Evolutionary conservation across 2,797 vertebrate genomes (phyloP).

Genomic region (Labroides dimidiatus): DNA sequence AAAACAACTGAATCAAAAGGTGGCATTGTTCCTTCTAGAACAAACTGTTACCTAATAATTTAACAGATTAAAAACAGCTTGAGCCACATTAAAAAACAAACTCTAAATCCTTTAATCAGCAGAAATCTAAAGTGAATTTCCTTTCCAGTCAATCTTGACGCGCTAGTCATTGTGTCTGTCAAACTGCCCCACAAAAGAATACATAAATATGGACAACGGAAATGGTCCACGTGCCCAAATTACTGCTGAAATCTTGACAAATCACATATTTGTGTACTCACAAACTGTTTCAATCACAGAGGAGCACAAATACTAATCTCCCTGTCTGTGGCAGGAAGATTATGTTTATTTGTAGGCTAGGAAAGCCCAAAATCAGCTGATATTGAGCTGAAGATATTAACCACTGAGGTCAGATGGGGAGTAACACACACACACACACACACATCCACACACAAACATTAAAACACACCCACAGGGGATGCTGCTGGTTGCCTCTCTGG

Average conservation of each 20-base stretch:
- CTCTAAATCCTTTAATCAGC: neutral
- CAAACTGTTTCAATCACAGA: slow-evolving; percentile 13
- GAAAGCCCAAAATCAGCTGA: slow-evolving; percentile 34
- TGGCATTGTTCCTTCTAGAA: neutral
- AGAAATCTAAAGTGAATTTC: neutral
- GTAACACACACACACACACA: slow-evolving; percentile 23
- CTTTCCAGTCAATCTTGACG: neutral
- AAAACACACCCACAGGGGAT: slow-evolving; percentile 27
- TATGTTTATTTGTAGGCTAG: slow-evolving; percentile 46
- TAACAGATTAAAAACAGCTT: neutral
- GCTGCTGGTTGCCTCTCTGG: slow-evolving; percentile 56
- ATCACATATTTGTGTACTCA: slow-evolving; percentile 14
- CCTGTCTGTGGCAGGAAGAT: slow-evolving; percentile 24
- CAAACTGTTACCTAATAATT: neutral
- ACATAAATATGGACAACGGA: slow-evolving; percentile 10
- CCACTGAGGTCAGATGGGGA: slow-evolving; percentile 50
- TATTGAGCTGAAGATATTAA: slow-evolving; percentile 57
- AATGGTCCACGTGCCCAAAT: slow-evolving; percentile 14
- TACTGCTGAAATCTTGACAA: slow-evolving; percentile 14
- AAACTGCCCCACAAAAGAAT: neutral
- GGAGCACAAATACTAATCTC: slow-evolving; percentile 13
- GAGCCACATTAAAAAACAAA: too few species aligned
- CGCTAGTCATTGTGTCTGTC: neutral
- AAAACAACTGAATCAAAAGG: neutral
- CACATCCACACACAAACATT: neutral